Conservation (phyloP, 2,797 vertebrate genomes). For the Cyclopterus lumpus region DNA sequence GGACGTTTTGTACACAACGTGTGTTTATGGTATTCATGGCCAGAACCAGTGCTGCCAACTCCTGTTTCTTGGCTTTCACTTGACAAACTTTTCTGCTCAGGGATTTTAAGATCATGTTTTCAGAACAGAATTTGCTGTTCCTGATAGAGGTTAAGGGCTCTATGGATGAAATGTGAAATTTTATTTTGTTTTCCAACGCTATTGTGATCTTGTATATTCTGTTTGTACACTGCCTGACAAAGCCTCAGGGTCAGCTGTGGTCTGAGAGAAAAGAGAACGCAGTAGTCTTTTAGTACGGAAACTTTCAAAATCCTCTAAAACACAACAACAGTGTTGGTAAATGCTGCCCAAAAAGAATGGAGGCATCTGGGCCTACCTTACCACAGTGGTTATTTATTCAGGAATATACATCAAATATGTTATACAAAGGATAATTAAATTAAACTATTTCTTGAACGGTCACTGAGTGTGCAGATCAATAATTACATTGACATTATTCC, state of each 20-base stretch:
- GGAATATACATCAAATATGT: not conserved
- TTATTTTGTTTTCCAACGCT: constrained; percentile 16
- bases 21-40: constrained; percentile 41
- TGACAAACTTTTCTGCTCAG: constrained; percentile 38
- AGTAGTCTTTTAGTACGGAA: not conserved
- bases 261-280: constrained; percentile 11
- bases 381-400: not conserved
- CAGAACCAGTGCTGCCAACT: constrained; percentile 47
- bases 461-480: not conserved
- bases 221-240: constrained; percentile 12
- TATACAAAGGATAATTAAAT: not conserved
- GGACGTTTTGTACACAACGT: constrained; percentile 35
- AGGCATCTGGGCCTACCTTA: not conserved
- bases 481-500: not conserved
- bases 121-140: not conserved
- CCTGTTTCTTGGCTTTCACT: constrained; percentile 47
- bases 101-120: constrained; percentile 44
- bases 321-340: constrained; percentile 4
- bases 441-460: not conserved
- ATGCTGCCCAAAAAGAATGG: not conserved
- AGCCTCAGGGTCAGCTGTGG: constrained; percentile 23
- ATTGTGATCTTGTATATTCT: constrained; percentile 39
- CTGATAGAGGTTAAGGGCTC: constrained; percentile 30
- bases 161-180: constrained; percentile 19
- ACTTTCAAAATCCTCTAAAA: constrained; percentile 1